Evolutionary conservation across 2,113 vertebrate genomes (phyloP), one percentile per base, ranked within the genome.

Genomic region (Ptyas mucosa): DNA sequence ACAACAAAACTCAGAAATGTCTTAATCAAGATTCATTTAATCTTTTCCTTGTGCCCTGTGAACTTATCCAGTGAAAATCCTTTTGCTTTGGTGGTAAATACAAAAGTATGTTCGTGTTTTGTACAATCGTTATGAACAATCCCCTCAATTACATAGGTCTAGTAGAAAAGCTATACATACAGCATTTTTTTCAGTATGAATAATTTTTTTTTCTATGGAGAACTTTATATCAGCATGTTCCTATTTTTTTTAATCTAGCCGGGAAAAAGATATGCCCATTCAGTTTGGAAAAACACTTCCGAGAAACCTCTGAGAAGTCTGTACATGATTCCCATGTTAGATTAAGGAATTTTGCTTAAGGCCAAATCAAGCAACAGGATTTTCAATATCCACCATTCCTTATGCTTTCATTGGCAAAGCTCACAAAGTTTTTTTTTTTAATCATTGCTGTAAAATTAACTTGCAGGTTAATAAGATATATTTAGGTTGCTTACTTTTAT

Each of bases 1-100:
- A 91, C 52, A 94, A 53, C 11, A 54, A 87, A 69, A 89, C 51
- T 57, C 61, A 53, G 52, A 93, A 93, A 89, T 90, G 55, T 93
- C 58, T 34, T 92, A 55, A 88, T 91, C 51, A 89, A 92, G 90
- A 92, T 89, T 69, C 12, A 90, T 21, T 85, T 54, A 24, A 54
- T 34, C 92, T 93, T 92, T 39, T 93, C 49, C 92, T 34, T 88
- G 87, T 54, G 81, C 53, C 46, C n/a, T 94, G 61, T 88, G 93
- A 94, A 86, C n/a, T 88, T 92, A 86, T 39, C 55, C 86, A 93
- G 21, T 86, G 88, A 94, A 93, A 92, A 91, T 39, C 24, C 18
- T 49, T 86, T 85, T n/a, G 23, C 20, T 85, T 20, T 88, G 86
- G 52, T 86, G 43, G 21, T 91, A 26, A 87, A 89, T 43, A 55